These are phyloP conservation scores for Lepidothrix coronata DNA, from an alignment of 2,113 vertebrate species.

Conservation along the genomic window DNA sequence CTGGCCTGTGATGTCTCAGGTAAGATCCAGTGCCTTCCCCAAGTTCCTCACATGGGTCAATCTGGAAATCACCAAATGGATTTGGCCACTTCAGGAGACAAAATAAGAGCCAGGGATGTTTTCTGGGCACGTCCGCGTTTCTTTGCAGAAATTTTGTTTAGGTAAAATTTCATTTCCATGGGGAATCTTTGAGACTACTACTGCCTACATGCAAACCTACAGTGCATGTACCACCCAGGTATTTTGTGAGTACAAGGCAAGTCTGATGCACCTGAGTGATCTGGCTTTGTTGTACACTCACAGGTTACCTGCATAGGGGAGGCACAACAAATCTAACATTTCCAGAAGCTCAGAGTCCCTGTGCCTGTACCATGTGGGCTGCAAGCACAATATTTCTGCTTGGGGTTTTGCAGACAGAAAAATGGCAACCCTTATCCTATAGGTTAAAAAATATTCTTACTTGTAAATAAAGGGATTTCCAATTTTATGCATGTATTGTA, in stretches of 20 bases:
- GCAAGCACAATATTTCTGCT: background rate
- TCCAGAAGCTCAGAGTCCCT: background rate
- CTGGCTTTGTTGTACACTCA: background rate
- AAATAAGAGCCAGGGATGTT: background rate
- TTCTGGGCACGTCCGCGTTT: background rate
- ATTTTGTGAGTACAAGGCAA: background rate
- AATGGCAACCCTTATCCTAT: background rate
- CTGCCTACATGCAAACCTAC: background rate
- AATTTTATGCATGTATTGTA: background rate
- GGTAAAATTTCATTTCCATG: background rate
- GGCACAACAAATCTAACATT: background rate
- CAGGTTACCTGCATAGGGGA: no score
- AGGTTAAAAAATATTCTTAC: background rate
- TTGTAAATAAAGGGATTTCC: background rate
- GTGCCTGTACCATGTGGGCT: background rate
- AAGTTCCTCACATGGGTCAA: background rate
- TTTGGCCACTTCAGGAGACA: background rate
- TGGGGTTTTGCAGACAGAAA: background rate
- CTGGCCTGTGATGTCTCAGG: background rate
- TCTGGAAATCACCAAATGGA: background rate
- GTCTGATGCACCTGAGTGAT: background rate
- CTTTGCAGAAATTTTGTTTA: background rate
- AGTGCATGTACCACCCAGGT: rapidly evolving
- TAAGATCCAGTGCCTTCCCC: background rate
- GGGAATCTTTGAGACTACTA: background rate